Evolutionary conservation across 2,113 vertebrate genomes (phyloP).

Genomic region (Mesoclemmys tuberculata): DNA sequence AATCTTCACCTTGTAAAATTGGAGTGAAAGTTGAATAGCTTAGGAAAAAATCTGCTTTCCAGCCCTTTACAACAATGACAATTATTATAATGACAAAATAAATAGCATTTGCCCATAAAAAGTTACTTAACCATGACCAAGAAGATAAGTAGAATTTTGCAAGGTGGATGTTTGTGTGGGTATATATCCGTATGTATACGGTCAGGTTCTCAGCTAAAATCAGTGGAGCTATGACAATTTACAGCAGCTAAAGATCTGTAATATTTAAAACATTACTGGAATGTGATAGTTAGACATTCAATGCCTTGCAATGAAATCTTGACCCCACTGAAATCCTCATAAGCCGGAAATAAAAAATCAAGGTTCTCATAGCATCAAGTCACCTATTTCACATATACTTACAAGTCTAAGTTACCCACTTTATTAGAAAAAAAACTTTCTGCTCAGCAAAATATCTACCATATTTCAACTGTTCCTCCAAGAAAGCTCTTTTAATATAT

Average conservation of each 20-base stretch:
- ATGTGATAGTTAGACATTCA: background rate
- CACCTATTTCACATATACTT: background rate
- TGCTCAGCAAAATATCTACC: background rate
- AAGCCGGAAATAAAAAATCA: slow-evolving; percentile 12
- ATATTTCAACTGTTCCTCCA: background rate
- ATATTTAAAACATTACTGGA: background rate
- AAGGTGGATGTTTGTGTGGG: background rate
- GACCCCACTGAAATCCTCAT: background rate
- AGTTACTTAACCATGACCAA: background rate
- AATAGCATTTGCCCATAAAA: background rate
- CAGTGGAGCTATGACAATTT: background rate
- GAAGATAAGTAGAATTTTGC: background rate
- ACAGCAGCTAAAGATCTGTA: background rate
- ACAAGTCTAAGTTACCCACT: background rate
- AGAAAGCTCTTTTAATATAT: background rate
- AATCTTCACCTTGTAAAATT: slow-evolving; percentile 35
- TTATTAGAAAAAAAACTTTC: background rate
- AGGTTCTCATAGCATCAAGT: background rate
- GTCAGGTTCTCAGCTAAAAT: accelerated
- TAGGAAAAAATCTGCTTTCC: slow-evolving; percentile 12
- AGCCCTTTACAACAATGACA: background rate
- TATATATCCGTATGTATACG: background rate
- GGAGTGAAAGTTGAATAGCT: slow-evolving; percentile 33
- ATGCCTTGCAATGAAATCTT: background rate
- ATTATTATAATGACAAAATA: background rate